A percentile compares a stretch with the other conserved stretches of the same genome.
These are phyloP conservation scores for Panopea generosa DNA, from an alignment of 2,888 invertebrate species.

Conservation along the genomic window DNA sequence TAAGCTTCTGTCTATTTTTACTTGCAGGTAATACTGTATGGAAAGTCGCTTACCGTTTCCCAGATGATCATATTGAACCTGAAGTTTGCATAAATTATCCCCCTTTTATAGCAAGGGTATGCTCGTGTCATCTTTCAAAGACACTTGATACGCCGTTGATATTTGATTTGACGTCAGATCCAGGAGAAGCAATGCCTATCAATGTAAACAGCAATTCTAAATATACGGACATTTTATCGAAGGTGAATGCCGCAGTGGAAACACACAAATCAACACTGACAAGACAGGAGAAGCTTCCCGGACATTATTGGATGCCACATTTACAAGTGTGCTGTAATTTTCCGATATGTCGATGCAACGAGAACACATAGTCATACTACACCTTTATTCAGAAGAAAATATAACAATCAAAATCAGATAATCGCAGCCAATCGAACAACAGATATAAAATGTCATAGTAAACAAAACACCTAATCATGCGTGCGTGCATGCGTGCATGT, in stretches of 20 bases:
- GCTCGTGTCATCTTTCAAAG: slow-evolving; percentile 7
- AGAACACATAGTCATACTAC: too few relatives aligned
- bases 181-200: slow-evolving; percentile 25
- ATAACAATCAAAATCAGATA: too few relatives aligned
- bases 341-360: slow-evolving; percentile 28
- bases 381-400: too few relatives aligned
- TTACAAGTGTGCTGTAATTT: slow-evolving; percentile 37
- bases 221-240: neutral
- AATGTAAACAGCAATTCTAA: neutral
- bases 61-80: slow-evolving; percentile 1
- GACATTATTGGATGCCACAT: slow-evolving; percentile 22
- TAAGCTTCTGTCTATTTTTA: too few relatives aligned
- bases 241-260: neutral
- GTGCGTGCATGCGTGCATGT: too few relatives aligned
- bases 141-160: slow-evolving; percentile 21
- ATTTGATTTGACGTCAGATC: slow-evolving; percentile 30
- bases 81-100: slow-evolving; percentile 4
- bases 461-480: too few relatives aligned
- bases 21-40: slow-evolving; percentile 14
- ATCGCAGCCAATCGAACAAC: too few relatives aligned
- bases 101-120: neutral
- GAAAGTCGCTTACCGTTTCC: slow-evolving; percentile 28
- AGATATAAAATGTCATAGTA: too few relatives aligned
- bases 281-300: neutral
- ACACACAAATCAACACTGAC: slow-evolving; percentile 15